Conservation (phyloP, 1,140 invertebrate genomes). For the Cotesia chilonis region DNA sequence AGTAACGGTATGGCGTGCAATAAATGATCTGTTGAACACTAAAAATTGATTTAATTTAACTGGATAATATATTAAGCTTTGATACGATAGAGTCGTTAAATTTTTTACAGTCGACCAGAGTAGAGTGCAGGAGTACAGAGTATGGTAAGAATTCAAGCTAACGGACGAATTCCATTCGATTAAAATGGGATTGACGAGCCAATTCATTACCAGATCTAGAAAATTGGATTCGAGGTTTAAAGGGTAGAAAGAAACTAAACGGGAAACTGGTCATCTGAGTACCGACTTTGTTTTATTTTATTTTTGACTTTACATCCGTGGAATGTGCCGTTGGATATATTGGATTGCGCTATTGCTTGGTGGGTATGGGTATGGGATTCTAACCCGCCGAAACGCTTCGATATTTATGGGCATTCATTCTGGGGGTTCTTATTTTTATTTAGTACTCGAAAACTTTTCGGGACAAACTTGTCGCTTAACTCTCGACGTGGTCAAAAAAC, state of each 20-base stretch:
- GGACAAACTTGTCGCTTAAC: neutral
- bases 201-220: slow-evolving; percentile 11
- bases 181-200: slow-evolving; percentile 13
- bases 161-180: neutral
- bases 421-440: slow-evolving; percentile 46
- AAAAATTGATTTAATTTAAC: too few species aligned
- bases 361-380: neutral
- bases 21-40: too few species aligned
- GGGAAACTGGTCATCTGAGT: neutral
- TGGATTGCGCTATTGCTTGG: neutral
- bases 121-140: too few species aligned
- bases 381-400: slow-evolving; percentile 5
- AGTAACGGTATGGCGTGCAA: too few species aligned
- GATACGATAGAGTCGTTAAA: too few species aligned
- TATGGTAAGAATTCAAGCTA: neutral
- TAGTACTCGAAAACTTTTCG: slow-evolving; percentile 39
- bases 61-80: too few species aligned
- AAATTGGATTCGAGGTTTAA: slow-evolving; percentile 7
- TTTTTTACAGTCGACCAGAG: neutral
- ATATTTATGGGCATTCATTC: slow-evolving; percentile 44
- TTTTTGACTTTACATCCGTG: slow-evolving; percentile 18
- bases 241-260: neutral
- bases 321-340: slow-evolving; percentile 31
- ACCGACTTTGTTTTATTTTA: too few species aligned
- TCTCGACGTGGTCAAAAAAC: too few species aligned